phyloP scores from a whole-genome alignment of 2,888 invertebrate genomes.

The Archips crataeganus region DNA sequence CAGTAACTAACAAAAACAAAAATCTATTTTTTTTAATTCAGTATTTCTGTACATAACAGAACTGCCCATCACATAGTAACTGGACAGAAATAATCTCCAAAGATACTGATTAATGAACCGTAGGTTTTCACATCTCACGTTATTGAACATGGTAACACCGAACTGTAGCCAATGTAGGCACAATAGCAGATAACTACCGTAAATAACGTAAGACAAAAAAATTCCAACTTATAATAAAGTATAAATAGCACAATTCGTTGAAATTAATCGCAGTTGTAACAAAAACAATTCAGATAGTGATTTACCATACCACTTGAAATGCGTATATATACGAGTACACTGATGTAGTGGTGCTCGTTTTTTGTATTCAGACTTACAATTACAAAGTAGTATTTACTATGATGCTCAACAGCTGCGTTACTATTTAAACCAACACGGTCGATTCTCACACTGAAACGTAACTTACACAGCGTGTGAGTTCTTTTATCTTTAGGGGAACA shows the following conservation, averaged over 20 bases:
- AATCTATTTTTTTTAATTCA: too few relatives aligned
- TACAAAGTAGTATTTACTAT: conserved; percentile 20
- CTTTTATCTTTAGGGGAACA: too few relatives aligned
- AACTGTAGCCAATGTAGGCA: not conserved
- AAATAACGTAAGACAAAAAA: not conserved
- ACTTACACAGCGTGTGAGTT: not conserved
- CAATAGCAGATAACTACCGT: not conserved
- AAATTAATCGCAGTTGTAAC: not conserved
- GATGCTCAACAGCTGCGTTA: conserved; percentile 30
- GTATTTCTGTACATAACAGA: too few relatives aligned
- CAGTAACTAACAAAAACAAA: too few relatives aligned
- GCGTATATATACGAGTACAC: not conserved
- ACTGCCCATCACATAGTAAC: too few relatives aligned
- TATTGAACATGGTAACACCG: too few relatives aligned
- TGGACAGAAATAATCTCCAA: too few relatives aligned
- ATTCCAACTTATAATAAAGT: not conserved
- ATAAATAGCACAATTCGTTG: not conserved
- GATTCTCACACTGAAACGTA: conserved; percentile 22
- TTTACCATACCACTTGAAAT: not conserved
- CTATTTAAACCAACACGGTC: conserved; percentile 33
- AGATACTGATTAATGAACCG: too few relatives aligned
- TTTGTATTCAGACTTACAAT: conserved; percentile 3
- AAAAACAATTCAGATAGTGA: not conserved
- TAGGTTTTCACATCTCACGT: too few relatives aligned
- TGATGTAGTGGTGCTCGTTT: conserved; percentile 6